These are phyloP conservation scores for Drosophila planitibia DNA, from an alignment of 2,888 invertebrate species.

Conservation along the genomic window DNA sequence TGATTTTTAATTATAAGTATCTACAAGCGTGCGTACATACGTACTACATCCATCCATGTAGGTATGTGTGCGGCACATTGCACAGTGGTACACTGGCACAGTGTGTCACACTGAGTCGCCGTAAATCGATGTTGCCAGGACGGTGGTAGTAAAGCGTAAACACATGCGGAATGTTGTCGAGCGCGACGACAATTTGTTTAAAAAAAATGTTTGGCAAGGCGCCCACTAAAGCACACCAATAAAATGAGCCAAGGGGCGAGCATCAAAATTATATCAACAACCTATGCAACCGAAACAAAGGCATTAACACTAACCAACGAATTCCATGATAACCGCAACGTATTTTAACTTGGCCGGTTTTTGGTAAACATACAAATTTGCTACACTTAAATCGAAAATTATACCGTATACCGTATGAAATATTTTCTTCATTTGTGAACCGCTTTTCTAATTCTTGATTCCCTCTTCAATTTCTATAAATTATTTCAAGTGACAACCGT, in stretches of 20 bases:
- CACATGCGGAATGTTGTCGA: conserved; percentile 82
- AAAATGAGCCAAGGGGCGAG: conserved; percentile 55
- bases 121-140: conserved; percentile 39
- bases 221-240: conserved; percentile 82
- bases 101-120: conserved; percentile 64
- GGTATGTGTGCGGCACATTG: conserved; percentile 25
- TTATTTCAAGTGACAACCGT: not conserved
- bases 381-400: not conserved
- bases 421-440: not conserved
- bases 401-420: not conserved
- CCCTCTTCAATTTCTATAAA: not conserved
- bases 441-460: not conserved
- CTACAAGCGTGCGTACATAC: conserved; percentile 3
- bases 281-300: conserved; percentile 29
- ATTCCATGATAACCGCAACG: conserved; percentile 64
- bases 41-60: conserved; percentile 1
- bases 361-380: not conserved
- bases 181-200: conserved; percentile 84
- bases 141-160: conserved; percentile 70
- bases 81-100: conserved; percentile 67
- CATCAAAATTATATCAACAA: conserved; percentile 37
- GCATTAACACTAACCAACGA: conserved; percentile 24
- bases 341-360: conserved; percentile 7
- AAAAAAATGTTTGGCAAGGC: conserved; percentile 81
- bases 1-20: conserved; percentile 72